phyloP scores from a whole-genome alignment of 92 coral and sea anemone species.

The Epizoanthus fatuus region DNA sequence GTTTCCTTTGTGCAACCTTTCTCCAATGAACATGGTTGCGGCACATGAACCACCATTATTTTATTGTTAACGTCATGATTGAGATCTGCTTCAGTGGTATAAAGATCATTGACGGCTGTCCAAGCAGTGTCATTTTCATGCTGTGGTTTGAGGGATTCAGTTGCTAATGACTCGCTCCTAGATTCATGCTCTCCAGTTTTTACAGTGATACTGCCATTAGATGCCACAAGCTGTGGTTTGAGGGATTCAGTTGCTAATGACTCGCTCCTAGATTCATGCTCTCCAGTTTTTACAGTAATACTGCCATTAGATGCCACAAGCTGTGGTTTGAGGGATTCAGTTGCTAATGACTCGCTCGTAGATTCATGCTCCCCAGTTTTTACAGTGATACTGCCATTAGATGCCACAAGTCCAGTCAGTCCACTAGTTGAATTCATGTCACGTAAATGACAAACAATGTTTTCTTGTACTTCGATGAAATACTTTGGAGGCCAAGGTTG shows the following conservation, averaged over 20 bases:
- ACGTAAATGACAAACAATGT: not conserved
- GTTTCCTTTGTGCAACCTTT: constrained; percentile 19
- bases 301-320: constrained; percentile 2
- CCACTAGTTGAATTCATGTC: constrained; percentile 28
- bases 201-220: not conserved
- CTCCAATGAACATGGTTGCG: constrained; percentile 13
- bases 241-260: not conserved
- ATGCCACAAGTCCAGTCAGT: not conserved
- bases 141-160: constrained; percentile 8
- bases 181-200: not conserved
- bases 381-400: not conserved
- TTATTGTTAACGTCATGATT: not conserved
- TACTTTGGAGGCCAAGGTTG: not conserved
- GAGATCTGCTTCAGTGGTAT: constrained; percentile 3
- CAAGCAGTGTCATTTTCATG: constrained; percentile 16
- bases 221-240: constrained; percentile 16
- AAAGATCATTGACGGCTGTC: constrained; percentile 1
- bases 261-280: not conserved
- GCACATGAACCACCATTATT: constrained; percentile 40
- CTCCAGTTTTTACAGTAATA: not conserved
- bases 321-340: constrained; percentile 8
- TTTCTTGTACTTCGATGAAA: not conserved
- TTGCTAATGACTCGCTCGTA: not conserved
- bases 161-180: not conserved
- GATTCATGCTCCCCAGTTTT: not conserved